These are phyloP conservation scores for Caretta caretta DNA, from an alignment of 2,113 vertebrate species.

Conservation along the genomic window DNA sequence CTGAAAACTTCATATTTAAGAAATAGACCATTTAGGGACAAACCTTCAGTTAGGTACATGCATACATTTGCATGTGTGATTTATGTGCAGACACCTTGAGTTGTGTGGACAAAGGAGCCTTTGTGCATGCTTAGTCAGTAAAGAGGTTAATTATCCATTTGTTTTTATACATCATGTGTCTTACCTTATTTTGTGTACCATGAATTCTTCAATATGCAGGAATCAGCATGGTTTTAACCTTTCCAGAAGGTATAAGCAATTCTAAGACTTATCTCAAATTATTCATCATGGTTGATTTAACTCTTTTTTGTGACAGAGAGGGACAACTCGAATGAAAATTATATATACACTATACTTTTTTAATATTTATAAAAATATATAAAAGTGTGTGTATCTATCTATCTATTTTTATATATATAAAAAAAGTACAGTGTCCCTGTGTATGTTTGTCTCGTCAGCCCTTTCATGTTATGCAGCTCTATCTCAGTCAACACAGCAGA, in stretches of 20 bases:
- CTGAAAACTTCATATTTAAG: neutral
- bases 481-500: neutral
- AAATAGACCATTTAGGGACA: neutral
- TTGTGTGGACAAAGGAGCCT: neutral
- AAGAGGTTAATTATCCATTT: neutral
- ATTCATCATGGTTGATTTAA: neutral
- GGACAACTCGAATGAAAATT: neutral
- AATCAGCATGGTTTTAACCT: neutral
- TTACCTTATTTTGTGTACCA: neutral
- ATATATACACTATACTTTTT: too few relatives aligned
- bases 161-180: neutral
- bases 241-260: neutral
- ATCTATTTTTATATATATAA: neutral
- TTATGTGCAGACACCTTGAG: neutral
- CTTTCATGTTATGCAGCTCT: neutral
- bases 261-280: neutral
- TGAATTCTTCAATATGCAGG: neutral
- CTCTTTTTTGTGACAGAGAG: neutral
- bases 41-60: neutral
- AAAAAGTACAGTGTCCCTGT: neutral
- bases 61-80: neutral
- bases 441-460: neutral
- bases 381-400: too few relatives aligned
- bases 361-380: too few relatives aligned
- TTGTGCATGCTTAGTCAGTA: neutral